Base-by-base conservation (phyloP, 2,888 invertebrate genomes). In the Dicranocentrus wangi region DNA sequence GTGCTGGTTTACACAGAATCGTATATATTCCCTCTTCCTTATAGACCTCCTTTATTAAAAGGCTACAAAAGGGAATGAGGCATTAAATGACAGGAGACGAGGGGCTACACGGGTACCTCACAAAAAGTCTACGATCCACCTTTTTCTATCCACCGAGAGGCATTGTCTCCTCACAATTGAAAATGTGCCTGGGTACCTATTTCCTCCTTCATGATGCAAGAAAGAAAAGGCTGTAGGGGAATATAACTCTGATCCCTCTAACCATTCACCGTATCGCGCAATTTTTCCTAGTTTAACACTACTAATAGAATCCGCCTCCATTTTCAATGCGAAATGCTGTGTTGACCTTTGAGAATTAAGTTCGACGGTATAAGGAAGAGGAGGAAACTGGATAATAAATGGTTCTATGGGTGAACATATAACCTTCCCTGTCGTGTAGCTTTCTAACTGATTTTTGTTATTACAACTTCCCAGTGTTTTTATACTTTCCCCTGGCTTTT, bases 381-480 rank as follows among this genome's bases (percentile, higher is more conserved):
- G n/a, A n/a, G n/a, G n/a, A n/a, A n/a, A n/a, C n/a, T n/a, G 13
- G 47, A n/a, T n/a, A 10, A n/a, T 10, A 47, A 10, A 47, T 47
- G n/a, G 5, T 10, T 47, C n/a, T 47, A 32, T 39, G 39, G 39
- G 39, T 5, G 39, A 39, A 39, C 39, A 39, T 5, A 39, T 5
- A 13, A 39, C 13, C 39, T n/a, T 47, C 47, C 47, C n/a, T n/a
- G 5, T 47, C n/a, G 10, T 47, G 5, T 47, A 10, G n/a, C 25
- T 28, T 61, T 63, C 63, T 63, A 47, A 61, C 51, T 63, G 63
- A 72, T 72, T 72, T 72, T 72, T 28, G 51, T 72, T 72, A 72
- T 73, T 75, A 55, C 68, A 58, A 68, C 68, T 75, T 75, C 39
- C 53, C 68, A 17, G 47, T 75, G 75, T 68, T 75, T 53, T 25